phyloP scores from a whole-genome alignment of 2,888 invertebrate species.

The Portevinia maculata region DNA sequence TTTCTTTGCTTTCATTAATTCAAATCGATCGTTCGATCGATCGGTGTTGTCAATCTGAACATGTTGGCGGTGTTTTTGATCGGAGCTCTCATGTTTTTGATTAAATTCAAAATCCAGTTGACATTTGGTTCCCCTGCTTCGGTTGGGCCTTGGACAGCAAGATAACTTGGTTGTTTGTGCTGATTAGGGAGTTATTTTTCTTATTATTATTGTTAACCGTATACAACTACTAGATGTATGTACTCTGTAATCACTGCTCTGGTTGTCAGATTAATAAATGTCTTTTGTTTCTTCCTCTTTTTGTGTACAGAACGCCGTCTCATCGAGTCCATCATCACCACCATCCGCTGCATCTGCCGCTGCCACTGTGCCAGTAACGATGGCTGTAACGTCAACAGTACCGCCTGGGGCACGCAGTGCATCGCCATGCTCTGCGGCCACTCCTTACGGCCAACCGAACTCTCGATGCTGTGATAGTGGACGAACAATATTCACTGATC shows the following conservation, averaged over 20 bases:
- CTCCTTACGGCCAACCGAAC: constrained; percentile 83
- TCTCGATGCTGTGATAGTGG: constrained; percentile 94
- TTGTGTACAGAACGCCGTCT: constrained; percentile 84
- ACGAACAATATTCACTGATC: constrained; percentile 94
- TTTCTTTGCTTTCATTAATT: constrained; percentile 64
- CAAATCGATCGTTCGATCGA: constrained; percentile 68
- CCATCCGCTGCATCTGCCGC: constrained; percentile 82
- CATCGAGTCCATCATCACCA: constrained; percentile 87
- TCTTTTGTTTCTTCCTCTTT: constrained; percentile 16
- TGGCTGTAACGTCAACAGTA: constrained; percentile 84
- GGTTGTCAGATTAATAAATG: constrained; percentile 56
- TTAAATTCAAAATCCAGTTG: constrained; percentile 70
- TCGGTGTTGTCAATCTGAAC: constrained; percentile 72
- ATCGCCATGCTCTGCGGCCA: constrained; percentile 83
- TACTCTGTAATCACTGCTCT: constrained; percentile 13
- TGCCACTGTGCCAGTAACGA: constrained; percentile 77
- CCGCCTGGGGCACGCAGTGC: constrained; percentile 84
- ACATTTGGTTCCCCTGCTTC: constrained; percentile 29
- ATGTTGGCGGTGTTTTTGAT: constrained; percentile 73
- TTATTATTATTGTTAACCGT: constrained; percentile 32
- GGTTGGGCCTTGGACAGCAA: constrained; percentile 35
- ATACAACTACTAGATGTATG: constrained; percentile 20
- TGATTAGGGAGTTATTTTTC: constrained; percentile 51
- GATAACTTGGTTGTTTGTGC: constrained; percentile 50
- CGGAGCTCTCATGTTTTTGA: constrained; percentile 70